Base-by-base conservation (phyloP, 2,888 invertebrate genomes). In the Zelleria hepariella region DNA sequence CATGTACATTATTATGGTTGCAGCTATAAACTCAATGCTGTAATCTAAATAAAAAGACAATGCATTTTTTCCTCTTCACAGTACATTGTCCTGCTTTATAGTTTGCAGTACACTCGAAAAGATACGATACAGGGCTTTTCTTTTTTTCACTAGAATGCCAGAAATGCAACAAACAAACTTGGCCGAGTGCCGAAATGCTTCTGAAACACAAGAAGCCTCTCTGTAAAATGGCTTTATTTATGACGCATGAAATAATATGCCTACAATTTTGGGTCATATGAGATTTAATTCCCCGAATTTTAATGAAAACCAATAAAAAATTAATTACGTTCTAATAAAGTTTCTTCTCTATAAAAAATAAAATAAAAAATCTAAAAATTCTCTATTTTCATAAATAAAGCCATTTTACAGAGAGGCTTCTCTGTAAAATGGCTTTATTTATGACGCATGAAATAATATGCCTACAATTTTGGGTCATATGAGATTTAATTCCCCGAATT, bases 161-260 rank as follows among this genome's bases (percentile, higher is more conserved):
- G 65, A 69, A 69, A 69, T 68, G 65, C 68, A 62, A 64, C 61
- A 64, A 68, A 66, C 70, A 51, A 21, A 24, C 26, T 58, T 75
- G 74, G 74, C 74, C 57, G 60, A 48, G 42, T 69, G 74, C 74
- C 75, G 68, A 65, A 60, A 58, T 60, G 64, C 64, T 62, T 47
- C 63, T 60, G 64, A 64, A 63, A 52, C 55, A 57, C 52, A 60
- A n/a, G n/a, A n/a, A 60, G 59, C 60, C 63, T 63, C 60, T 57
- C 47, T 58, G 56, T 51, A 21, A 26, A 58, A 51, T 58, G 49
- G 58, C 59, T 24, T 27, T 56, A 51, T 62, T 63, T 63, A 63
- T 63, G 60, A 42, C 56, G 67, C 65, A 63, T 66, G 63, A 64
- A 68, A 66, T 25, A n/a, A n/a, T n/a, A n/a, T n/a, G 23, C 25